phyloP scores from a whole-genome alignment of 2,113 vertebrate genomes.

The Struthio camelus region DNA sequence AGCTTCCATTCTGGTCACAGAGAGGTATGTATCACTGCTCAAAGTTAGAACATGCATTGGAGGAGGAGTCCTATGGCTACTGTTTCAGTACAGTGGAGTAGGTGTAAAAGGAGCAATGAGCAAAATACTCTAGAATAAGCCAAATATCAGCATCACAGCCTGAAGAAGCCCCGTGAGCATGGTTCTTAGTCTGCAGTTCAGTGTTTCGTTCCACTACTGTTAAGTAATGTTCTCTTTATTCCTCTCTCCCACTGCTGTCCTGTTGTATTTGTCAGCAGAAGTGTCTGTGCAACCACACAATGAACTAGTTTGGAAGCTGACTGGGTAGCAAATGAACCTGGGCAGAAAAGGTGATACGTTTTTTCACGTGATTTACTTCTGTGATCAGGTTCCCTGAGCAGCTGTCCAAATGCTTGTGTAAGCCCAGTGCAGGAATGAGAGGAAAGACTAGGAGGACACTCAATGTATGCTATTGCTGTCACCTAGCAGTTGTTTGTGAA shows the following conservation, averaged over 20 bases:
- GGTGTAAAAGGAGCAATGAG: neutral
- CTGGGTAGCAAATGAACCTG: neutral
- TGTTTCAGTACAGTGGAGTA: neutral
- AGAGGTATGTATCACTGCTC: neutral
- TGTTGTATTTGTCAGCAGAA: neutral
- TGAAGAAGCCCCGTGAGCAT: neutral
- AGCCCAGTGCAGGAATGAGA: neutral
- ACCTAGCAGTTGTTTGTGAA: neutral
- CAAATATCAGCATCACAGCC: neutral
- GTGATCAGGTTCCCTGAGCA: neutral
- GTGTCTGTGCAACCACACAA: neutral
- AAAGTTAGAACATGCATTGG: neutral
- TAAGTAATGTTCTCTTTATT: neutral
- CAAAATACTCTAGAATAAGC: neutral
- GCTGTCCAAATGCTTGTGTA: neutral
- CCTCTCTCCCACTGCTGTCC: neutral
- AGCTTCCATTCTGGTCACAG: conserved; percentile 27
- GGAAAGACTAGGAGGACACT: no score
- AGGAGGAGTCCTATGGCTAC: neutral
- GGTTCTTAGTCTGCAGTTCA: neutral
- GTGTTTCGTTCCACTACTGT: neutral
- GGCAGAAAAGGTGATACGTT: neutral
- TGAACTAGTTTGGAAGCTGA: neutral
- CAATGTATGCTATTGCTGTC: neutral
- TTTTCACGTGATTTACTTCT: neutral